A percentile compares a stretch with the other conserved stretches of the same genome.
These are phyloP conservation scores for Lasioglossum villosulum DNA, from an alignment of 2,888 invertebrate species.

Conservation along the genomic window DNA sequence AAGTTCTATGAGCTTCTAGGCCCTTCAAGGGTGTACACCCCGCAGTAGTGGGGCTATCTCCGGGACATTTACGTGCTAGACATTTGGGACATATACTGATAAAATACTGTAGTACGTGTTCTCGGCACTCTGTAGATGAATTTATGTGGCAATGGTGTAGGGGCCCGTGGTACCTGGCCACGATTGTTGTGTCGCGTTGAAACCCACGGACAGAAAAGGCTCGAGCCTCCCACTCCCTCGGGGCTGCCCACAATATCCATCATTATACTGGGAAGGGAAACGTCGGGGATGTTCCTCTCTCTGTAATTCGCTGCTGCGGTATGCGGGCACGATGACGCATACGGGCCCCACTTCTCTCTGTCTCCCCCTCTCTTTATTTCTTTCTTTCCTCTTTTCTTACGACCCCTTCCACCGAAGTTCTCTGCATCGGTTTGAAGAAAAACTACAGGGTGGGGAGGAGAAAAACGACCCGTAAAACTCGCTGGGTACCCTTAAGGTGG, in stretches of 20 bases:
- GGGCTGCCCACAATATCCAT: conserved; percentile 64
- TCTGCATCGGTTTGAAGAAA: conserved; percentile 27
- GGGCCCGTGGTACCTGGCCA: conserved; percentile 40
- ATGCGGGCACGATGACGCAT: conserved; percentile 64
- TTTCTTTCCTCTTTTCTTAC: background rate
- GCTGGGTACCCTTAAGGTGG: conserved; percentile 3
- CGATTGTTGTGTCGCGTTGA: conserved; percentile 22
- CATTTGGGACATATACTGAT: too few species aligned
- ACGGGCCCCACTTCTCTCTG: conserved; percentile 32
- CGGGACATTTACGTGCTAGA: too few species aligned
- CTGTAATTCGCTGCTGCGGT: conserved; percentile 63
- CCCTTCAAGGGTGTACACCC: too few species aligned
- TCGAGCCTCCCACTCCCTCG: conserved; percentile 37
- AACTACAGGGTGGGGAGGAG: background rate
- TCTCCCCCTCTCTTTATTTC: too few species aligned
- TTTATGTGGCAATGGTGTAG: background rate
- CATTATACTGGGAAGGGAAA: conserved; percentile 54
- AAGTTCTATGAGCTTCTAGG: too few species aligned
- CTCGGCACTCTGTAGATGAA: background rate
- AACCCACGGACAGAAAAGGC: conserved; percentile 20
- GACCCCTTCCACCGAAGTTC: background rate
- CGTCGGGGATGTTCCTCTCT: conserved; percentile 44
- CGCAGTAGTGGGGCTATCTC: too few species aligned
- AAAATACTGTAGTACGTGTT: background rate
- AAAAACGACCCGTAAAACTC: conserved; percentile 42